Percentiles rank a stretch among this genome's conserved stretches.
Evolutionary conservation across 2,113 vertebrate genomes (phyloP).

Genomic region (Nicator chloris): DNA sequence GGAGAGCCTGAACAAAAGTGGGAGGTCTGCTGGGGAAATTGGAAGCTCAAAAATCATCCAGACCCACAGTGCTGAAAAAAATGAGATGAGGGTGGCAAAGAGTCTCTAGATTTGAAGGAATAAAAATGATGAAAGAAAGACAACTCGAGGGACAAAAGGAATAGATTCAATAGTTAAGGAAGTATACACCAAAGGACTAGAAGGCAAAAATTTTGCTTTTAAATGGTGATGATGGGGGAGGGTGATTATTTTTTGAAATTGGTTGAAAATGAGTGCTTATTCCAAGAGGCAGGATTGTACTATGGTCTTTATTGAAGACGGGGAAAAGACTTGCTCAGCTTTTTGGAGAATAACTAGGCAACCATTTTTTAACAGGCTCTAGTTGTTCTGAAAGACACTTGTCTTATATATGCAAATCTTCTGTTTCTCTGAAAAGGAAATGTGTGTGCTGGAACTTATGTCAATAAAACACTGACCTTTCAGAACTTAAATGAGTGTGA

Average conservation of each 20-base stretch:
- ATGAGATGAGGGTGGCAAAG: background rate
- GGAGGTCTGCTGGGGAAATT: background rate
- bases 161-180: background rate
- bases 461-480: background rate
- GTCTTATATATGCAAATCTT: background rate
- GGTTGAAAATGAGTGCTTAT: background rate
- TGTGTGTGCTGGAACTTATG: background rate
- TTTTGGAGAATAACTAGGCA: background rate
- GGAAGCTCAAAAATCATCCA: background rate
- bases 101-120: background rate
- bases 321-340: background rate
- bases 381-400: background rate
- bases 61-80: background rate
- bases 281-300: background rate
- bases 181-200: background rate
- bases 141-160: background rate
- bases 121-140: background rate
- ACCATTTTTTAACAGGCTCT: background rate
- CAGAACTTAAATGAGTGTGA: background rate
- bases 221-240: background rate
- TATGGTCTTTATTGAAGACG: background rate
- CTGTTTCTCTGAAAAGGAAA: background rate
- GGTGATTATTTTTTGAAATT: background rate
- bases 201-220: background rate
- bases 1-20: background rate